These are phyloP conservation scores for Coendou prehensilis DNA, from an alignment of 2,797 vertebrate genomes.

Conservation along the genomic window DNA sequence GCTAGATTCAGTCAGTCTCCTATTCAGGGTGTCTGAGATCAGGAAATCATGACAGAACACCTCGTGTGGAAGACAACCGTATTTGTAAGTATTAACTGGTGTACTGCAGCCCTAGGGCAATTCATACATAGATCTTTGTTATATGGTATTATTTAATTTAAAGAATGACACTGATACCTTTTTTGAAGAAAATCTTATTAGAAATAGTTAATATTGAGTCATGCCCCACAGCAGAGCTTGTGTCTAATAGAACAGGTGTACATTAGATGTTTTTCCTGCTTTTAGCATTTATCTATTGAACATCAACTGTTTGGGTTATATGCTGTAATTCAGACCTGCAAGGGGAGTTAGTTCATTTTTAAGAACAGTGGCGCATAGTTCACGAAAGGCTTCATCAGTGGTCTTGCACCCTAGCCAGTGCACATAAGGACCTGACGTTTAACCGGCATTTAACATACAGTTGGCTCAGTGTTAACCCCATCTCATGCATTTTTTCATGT, in stretches of 20 bases:
- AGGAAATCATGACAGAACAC: neutral
- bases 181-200: neutral
- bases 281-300: conserved; percentile 22
- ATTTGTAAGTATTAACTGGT: neutral
- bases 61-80: neutral
- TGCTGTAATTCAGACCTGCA: neutral
- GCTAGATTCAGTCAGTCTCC: neutral
- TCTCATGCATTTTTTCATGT: neutral
- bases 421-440: neutral
- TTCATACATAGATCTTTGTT: conserved; percentile 6
- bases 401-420: neutral
- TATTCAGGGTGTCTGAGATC: neutral
- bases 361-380: neutral
- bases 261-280: conserved; percentile 13
- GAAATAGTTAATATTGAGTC: conserved; percentile 11
- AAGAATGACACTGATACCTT: neutral
- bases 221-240: neutral
- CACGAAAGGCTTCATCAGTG: neutral
- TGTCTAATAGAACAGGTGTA: neutral
- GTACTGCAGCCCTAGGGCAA: neutral
- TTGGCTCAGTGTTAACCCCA: neutral
- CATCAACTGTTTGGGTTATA: neutral
- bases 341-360: neutral
- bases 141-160: conserved; percentile 4
- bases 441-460: neutral